Conservation (phyloP, 1,140 invertebrate species). For the Temnothorax longispinosus region DNA sequence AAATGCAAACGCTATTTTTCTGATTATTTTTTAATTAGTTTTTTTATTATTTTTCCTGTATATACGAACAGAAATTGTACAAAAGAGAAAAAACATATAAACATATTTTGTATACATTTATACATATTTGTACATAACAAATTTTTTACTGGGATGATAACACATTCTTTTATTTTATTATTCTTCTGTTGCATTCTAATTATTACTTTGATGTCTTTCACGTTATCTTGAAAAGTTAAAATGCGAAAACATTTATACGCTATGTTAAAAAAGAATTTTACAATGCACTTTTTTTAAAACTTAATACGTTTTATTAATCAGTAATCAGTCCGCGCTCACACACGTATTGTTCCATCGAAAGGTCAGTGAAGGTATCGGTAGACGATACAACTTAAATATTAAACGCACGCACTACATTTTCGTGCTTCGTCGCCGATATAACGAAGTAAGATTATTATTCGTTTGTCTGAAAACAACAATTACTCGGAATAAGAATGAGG, state of each 20-base stretch:
- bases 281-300: not conserved
- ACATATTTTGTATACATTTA: too few species aligned
- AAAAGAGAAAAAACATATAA: too few species aligned
- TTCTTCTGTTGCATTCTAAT: not conserved
- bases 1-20: too few species aligned
- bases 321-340: constrained; percentile 10
- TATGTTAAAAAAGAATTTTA: not conserved
- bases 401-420: constrained; percentile 43
- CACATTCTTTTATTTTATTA: not conserved
- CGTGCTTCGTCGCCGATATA: not conserved
- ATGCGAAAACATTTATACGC: not conserved
- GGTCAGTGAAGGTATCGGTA: constrained; percentile 54
- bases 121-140: too few species aligned
- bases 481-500: not conserved
- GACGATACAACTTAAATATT: constrained; percentile 61
- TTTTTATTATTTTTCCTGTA: too few species aligned
- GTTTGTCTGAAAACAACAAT: not conserved
- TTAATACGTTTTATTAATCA: constrained; percentile 4
- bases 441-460: not conserved
- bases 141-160: not conserved
- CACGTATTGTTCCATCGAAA: constrained; percentile 63
- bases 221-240: not conserved
- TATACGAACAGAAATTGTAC: too few species aligned
- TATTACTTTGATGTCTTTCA: not conserved
- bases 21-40: too few species aligned